Conservation (phyloP, 2,888 invertebrate genomes). For the Spodoptera littoralis region DNA sequence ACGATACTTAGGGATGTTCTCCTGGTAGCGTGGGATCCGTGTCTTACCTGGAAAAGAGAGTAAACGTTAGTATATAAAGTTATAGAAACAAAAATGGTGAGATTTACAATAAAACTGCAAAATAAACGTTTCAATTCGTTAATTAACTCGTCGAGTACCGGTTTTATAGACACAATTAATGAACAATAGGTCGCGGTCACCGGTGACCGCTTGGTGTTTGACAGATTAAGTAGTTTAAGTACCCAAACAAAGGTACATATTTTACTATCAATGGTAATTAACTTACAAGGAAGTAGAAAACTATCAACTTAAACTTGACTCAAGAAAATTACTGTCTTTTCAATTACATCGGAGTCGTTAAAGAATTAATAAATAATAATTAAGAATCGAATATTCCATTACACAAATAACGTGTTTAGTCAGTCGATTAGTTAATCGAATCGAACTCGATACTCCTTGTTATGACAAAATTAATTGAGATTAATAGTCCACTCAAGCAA, state of each 20-base stretch:
- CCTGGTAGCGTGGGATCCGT: conserved; percentile 17
- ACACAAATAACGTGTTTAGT: conserved; percentile 35
- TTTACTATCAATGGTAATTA: conserved; percentile 4
- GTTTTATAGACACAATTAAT: too few species aligned
- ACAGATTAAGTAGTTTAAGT: too few species aligned
- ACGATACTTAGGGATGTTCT: conserved; percentile 37
- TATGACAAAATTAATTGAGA: conserved; percentile 66
- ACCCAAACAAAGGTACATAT: neutral
- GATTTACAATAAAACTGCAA: too few species aligned
- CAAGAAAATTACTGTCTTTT: conserved; percentile 17
- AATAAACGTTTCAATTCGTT: too few species aligned
- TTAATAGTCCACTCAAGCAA: conserved; percentile 64
- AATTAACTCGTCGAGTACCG: too few species aligned
- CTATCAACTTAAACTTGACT: conserved; percentile 3
- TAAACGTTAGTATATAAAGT: conserved; percentile 18
- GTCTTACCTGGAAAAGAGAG: conserved; percentile 55
- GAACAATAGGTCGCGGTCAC: too few species aligned
- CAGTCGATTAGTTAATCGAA: conserved; percentile 47
- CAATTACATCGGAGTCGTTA: conserved; percentile 20
- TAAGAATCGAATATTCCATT: conserved; percentile 28
- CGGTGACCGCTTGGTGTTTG: too few species aligned
- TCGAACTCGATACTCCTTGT: conserved; percentile 53
- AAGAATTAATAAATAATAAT: conserved; percentile 13
- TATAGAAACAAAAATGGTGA: neutral
- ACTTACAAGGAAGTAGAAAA: conserved; percentile 2